These are phyloP conservation scores for Noctuana brunneofusca DNA, from an alignment of 2,888 invertebrate species.

Conservation along the genomic window DNA sequence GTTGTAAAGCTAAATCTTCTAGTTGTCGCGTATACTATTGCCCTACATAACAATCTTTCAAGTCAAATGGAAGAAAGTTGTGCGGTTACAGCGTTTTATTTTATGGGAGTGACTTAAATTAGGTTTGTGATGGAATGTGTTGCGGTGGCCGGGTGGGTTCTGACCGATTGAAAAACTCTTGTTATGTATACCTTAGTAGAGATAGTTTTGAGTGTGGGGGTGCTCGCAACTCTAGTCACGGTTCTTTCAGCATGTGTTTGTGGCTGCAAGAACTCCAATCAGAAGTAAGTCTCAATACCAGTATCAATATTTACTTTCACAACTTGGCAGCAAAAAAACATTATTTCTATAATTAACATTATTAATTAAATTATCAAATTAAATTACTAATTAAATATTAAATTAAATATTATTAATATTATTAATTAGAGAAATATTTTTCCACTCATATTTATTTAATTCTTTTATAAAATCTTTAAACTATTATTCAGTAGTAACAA, in stretches of 20 bases:
- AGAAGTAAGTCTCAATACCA: constrained; percentile 84
- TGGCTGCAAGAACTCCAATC: constrained; percentile 88
- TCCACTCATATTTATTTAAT: no score
- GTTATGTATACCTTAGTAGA: constrained; percentile 76
- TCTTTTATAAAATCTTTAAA: no score
- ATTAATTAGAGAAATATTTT: no score
- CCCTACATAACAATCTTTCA: constrained; percentile 72
- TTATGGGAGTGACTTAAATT: constrained; percentile 66
- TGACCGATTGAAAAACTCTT: constrained; percentile 58
- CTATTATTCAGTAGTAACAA: no score
- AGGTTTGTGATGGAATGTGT: constrained; percentile 59
- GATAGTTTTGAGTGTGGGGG: constrained; percentile 71
- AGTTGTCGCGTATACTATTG: constrained; percentile 46
- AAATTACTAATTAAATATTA: no score
- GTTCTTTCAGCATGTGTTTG: constrained; percentile 87
- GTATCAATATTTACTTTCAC: constrained; percentile 2
- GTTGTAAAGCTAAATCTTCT: constrained; percentile 14
- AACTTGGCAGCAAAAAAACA: no score
- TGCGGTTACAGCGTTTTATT: constrained; percentile 59
- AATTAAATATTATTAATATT: no score
- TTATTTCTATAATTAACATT: no score
- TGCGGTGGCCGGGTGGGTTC: constrained; percentile 44
- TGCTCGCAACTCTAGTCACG: constrained; percentile 73
- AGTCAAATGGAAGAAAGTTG: constrained; percentile 78
- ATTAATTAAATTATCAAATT: no score